These are phyloP conservation scores for Ferdinandea cuprea DNA, from an alignment of 2,888 invertebrate genomes.

Conservation along the genomic window DNA sequence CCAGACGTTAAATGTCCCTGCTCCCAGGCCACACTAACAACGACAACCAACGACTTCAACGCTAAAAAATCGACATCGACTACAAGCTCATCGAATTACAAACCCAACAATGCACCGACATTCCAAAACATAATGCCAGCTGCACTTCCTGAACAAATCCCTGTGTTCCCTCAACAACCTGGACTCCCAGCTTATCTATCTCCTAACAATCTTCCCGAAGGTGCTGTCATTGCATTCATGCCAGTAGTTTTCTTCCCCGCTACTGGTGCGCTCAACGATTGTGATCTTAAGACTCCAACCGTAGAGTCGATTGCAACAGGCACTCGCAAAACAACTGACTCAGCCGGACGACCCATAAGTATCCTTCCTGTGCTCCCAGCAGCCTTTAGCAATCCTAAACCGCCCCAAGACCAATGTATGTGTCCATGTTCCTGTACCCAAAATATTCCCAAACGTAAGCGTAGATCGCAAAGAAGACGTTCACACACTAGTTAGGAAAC, in stretches of 20 bases:
- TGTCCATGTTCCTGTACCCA: conserved; percentile 82
- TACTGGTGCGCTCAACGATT: conserved; percentile 82
- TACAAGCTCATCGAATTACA: conserved; percentile 76
- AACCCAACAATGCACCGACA: conserved; percentile 76
- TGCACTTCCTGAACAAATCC: conserved; percentile 81
- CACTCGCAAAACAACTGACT: conserved; percentile 75
- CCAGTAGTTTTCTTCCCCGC: conserved; percentile 88
- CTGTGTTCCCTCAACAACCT: conserved; percentile 80
- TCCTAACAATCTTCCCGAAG: conserved; percentile 84
- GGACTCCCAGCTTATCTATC: conserved; percentile 81
- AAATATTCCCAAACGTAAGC: conserved; percentile 77
- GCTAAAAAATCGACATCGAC: conserved; percentile 75
- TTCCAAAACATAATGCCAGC: conserved; percentile 81
- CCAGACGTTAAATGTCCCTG: conserved; percentile 86
- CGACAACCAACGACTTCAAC: conserved; percentile 68
- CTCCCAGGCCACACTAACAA: conserved; percentile 69
- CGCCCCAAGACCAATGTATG: conserved; percentile 81
- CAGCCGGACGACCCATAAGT: conserved; percentile 79
- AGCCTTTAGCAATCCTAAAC: conserved; percentile 76
- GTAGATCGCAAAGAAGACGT: conserved; percentile 78
- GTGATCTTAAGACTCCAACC: conserved; percentile 77
- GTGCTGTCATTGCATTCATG: conserved; percentile 87
- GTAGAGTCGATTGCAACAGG: conserved; percentile 63
- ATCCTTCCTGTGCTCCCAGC: conserved; percentile 80
- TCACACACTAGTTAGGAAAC: conserved; percentile 27